phyloP scores from a whole-genome alignment of 2,888 invertebrate genomes.

The Stenchaetothrips biformis region DNA sequence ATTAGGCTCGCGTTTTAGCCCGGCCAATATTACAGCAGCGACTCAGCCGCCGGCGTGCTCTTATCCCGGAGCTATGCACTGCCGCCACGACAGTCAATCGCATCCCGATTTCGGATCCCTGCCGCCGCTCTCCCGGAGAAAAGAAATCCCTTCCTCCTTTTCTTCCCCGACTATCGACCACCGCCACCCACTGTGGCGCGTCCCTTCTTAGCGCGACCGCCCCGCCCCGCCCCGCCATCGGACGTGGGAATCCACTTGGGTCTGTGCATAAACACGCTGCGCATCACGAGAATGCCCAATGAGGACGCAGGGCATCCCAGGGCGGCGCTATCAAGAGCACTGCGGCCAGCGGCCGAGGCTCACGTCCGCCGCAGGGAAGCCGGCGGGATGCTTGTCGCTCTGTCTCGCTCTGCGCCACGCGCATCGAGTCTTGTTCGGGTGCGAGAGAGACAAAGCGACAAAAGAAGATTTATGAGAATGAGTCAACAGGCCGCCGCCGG shows the following conservation, averaged over 20 bases:
- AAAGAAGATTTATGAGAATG: too few relatives aligned
- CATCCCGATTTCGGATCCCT: too few relatives aligned
- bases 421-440: background rate
- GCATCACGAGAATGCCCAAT: conserved; percentile 18
- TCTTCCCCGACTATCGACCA: background rate
- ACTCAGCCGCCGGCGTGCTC: too few relatives aligned
- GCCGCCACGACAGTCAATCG: too few relatives aligned
- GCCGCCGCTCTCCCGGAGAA: too few relatives aligned
- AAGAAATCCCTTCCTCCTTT: too few relatives aligned
- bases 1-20: too few relatives aligned
- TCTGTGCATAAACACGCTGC: conserved; percentile 14
- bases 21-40: too few relatives aligned
- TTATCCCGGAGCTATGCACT: too few relatives aligned
- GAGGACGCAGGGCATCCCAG: background rate
- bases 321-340: background rate
- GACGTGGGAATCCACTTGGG: conserved; percentile 20
- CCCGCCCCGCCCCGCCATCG: background rate
- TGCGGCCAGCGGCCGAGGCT: background rate
- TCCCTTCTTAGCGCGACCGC: background rate
- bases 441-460: too few relatives aligned
- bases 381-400: too few relatives aligned
- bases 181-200: background rate
- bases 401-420: background rate
- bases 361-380: background rate
- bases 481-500: too few relatives aligned